phyloP scores from a whole-genome alignment of 2,113 vertebrate genomes.

The Psettodes erumei region DNA sequence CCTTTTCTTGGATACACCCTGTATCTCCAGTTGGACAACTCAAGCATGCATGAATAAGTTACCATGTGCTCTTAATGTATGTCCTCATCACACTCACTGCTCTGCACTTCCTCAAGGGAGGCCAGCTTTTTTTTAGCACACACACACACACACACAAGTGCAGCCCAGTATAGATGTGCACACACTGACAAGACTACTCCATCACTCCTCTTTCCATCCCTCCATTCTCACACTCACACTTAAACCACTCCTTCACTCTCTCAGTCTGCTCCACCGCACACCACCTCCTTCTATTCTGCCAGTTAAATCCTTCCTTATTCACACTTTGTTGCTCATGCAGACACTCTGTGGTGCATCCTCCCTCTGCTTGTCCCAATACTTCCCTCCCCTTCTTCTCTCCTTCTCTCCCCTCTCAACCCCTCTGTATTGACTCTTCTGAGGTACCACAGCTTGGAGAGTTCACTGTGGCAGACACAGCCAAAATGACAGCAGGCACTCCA shows the following conservation, averaged over 20 bases:
- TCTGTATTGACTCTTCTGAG: conserved; percentile 67
- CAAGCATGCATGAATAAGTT: conserved; percentile 36
- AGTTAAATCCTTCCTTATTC: conserved; percentile 79
- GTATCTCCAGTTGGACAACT: conserved; percentile 31
- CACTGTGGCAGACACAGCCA: conserved; percentile 61
- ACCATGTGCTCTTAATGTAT: conserved; percentile 53
- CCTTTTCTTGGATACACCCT: conserved; percentile 30
- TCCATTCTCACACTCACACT: conserved; percentile 42
- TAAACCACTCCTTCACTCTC: conserved; percentile 34
- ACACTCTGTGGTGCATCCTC: conserved; percentile 48
- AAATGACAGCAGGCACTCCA: conserved; percentile 82
- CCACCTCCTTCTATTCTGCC: conserved; percentile 21
- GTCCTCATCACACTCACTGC: conserved; percentile 31
- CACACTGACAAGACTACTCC: conserved; percentile 32
- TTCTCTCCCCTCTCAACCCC: conserved; percentile 54
- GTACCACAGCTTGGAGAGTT: conserved; percentile 67
- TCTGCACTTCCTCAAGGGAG: conserved; percentile 27
- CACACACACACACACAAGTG: conserved; percentile 21
- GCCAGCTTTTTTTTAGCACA: conserved; percentile 20
- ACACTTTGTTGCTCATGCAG: conserved; percentile 89
- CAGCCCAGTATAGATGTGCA: conserved; percentile 23
- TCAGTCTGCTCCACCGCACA: conserved; percentile 29
- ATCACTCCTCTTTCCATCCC: conserved; percentile 13
- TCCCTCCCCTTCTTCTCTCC: conserved; percentile 23
- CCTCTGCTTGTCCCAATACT: conserved; percentile 38